Conservation (phyloP, 2,888 invertebrate genomes). For the Dynastes grantii region DNA sequence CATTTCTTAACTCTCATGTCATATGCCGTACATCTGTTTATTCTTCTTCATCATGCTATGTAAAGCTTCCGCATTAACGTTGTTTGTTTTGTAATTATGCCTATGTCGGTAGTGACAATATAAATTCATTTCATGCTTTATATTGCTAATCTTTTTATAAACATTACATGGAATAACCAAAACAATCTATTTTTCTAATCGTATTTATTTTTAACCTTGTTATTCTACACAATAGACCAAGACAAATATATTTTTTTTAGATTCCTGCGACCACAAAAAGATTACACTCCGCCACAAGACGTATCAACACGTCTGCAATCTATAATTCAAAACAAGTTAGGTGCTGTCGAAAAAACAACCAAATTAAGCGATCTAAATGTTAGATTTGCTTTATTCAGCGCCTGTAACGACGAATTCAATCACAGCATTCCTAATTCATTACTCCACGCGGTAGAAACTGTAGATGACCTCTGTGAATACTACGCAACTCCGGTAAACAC, state of each 20-base stretch:
- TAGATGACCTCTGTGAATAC: slow-evolving; percentile 83
- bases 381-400: slow-evolving; percentile 81
- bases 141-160: no score
- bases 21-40: no score
- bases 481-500: slow-evolving; percentile 82
- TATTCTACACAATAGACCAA: not conserved
- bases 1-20: no score
- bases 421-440: slow-evolving; percentile 88
- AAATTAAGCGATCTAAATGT: slow-evolving; percentile 71
- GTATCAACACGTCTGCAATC: slow-evolving; percentile 75
- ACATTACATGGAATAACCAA: no score
- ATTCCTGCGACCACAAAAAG: slow-evolving; percentile 82
- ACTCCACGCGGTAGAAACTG: slow-evolving; percentile 81
- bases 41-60: no score
- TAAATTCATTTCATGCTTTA: no score
- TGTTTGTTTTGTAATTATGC: no score
- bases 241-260: slow-evolving; percentile 70
- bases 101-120: no score
- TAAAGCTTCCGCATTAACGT: no score
- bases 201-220: no score
- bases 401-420: slow-evolving; percentile 81
- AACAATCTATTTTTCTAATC: no score
- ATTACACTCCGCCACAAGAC: slow-evolving; percentile 82
- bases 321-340: slow-evolving; percentile 75
- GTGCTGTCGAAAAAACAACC: slow-evolving; percentile 69